Conservation (phyloP, 2,888 invertebrate species). For the Ophion obscuratus region DNA sequence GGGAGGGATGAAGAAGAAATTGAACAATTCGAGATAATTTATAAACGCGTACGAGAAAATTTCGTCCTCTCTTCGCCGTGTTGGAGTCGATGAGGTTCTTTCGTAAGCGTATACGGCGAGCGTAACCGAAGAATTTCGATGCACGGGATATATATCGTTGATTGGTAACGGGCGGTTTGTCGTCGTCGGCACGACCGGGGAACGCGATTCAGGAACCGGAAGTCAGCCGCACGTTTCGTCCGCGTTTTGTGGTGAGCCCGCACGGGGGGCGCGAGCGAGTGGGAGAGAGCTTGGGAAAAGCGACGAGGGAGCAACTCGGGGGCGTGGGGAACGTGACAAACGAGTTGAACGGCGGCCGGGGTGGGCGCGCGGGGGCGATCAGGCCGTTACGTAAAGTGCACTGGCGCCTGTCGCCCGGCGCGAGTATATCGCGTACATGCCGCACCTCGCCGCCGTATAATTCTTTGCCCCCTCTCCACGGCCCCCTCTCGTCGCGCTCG, state of each 20-base stretch:
- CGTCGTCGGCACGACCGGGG: too few relatives aligned
- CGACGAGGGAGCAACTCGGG: slow-evolving; percentile 51
- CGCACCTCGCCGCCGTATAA: slow-evolving; percentile 54
- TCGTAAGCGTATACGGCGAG: too few relatives aligned
- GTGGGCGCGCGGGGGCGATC: slow-evolving; percentile 53
- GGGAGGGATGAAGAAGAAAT: too few relatives aligned
- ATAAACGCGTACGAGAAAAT: too few relatives aligned
- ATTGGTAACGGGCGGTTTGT: too few relatives aligned
- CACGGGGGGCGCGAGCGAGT: neutral
- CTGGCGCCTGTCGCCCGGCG: slow-evolving; percentile 76
- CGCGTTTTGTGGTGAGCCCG: too few relatives aligned
- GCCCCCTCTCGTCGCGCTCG: neutral
- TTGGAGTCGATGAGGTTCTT: too few relatives aligned
- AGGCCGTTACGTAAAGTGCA: slow-evolving; percentile 77
- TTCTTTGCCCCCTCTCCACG: slow-evolving; percentile 10
- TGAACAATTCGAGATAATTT: too few relatives aligned
- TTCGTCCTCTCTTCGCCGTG: too few relatives aligned
- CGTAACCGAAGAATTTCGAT: too few relatives aligned
- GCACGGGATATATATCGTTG: too few relatives aligned
- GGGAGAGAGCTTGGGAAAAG: slow-evolving; percentile 49
- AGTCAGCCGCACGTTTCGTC: neutral
- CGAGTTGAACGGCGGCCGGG: slow-evolving; percentile 75
- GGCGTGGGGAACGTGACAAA: slow-evolving; percentile 68
- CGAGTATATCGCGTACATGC: slow-evolving; percentile 49
- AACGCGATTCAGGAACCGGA: neutral